Percentiles rank a stretch among this genome's conserved stretches.
phyloP scores from a whole-genome alignment of 2,113 vertebrate species.

The Macquaria ambigua region DNA sequence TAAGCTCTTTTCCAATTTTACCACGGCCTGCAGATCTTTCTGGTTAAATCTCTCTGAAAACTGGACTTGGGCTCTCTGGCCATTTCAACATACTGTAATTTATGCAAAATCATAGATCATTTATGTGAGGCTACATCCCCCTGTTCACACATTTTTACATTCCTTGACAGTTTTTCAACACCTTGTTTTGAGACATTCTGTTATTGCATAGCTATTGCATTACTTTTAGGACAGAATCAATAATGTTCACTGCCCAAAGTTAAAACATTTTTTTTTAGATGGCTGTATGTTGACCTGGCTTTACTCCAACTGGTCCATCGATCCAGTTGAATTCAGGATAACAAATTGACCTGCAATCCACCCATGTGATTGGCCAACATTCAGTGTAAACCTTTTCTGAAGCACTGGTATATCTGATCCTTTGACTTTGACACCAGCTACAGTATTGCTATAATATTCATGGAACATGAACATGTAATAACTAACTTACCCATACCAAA shows the following conservation, averaged over 20 bases:
- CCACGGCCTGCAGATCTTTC: background rate
- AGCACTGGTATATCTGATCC: background rate
- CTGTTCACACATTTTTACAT: background rate
- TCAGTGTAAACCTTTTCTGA: background rate
- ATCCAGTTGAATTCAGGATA: background rate
- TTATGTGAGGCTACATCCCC: background rate
- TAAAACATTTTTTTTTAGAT: background rate
- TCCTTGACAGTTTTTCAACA: background rate
- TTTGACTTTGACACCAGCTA: background rate
- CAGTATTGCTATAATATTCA: too few species aligned
- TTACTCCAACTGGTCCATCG: background rate
- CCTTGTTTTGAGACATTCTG: background rate
- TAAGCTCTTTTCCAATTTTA: constrained; percentile 2
- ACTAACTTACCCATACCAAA: background rate
- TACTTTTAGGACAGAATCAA: background rate
- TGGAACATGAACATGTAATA: too few species aligned
- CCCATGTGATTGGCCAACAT: background rate
- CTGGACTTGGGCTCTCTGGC: background rate
- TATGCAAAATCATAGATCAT: background rate
- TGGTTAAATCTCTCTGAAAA: constrained; percentile 1
- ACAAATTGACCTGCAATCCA: background rate
- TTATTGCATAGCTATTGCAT: background rate
- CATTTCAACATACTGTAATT: background rate
- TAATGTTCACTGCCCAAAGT: background rate
- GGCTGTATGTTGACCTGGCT: background rate